Evolutionary conservation across 2,797 vertebrate genomes (phyloP), one percentile per base, ranked within the genome.

Genomic region (Anguilla megastoma): DNA sequence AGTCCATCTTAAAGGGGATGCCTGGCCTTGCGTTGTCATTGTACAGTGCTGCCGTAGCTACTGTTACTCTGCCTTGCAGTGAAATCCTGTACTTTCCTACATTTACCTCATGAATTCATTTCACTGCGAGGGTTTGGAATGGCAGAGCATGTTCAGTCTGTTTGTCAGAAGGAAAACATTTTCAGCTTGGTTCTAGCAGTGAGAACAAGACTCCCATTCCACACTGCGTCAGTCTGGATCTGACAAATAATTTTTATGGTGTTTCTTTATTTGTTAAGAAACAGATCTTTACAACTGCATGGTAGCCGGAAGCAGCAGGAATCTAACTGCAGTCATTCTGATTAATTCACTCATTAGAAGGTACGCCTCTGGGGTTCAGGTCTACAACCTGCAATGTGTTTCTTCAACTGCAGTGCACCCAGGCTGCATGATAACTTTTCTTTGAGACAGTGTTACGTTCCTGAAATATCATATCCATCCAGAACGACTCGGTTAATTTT

Each of bases 401-500:
- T 14, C 71, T 36, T 36, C 33, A 76, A 30, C 36, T n/a, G 24
- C 45, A 82, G 45, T 10, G 41, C 21, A 48, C 3, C 41, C 16
- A 2, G 1, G 45, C 41, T n/a, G 6, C 24, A n/a, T 50, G 16
- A 41, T 76, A 41, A 18, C 6, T 48, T 82, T 82, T 82, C 41
- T 82, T 82, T 82, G 12, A 50, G 30, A 41, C 33, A 10, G 41
- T 30, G 18, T 82, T 82, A 50, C 24, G 7, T 50, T 50, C 45
- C 45, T 50, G 7, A n/a, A 10, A 24, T 27, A n/a, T 82, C 79
- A 21, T 41, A 18, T 14, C 30, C 63, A 9, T 66, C 18, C 33
- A 24, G 41, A 41, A 66, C 33, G 4, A 41, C 84, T 93, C 86
- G 87, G 94, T 94, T 95, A 86, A 89, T 94, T 45, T 94, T 94